Evolutionary conservation across 1,140 invertebrate species (phyloP).

Genomic region (Lethocerus indicus): DNA sequence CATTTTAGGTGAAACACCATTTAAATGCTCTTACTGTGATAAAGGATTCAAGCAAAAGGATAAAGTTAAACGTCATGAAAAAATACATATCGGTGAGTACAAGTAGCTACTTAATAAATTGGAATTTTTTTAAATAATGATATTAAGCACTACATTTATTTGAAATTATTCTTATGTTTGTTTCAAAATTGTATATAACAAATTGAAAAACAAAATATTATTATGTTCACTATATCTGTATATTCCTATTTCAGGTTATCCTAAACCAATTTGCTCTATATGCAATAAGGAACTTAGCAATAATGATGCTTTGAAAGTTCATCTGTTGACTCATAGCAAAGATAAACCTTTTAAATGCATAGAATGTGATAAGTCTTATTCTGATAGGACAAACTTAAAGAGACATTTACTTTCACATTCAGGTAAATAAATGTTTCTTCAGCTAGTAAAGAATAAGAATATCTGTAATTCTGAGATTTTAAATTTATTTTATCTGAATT

Average conservation of each 20-base stretch:
- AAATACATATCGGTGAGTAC: constrained; percentile 3
- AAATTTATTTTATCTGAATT: neutral
- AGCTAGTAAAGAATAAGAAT: neutral
- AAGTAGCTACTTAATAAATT: no score
- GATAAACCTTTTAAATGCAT: constrained; percentile 54
- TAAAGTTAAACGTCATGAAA: constrained; percentile 8
- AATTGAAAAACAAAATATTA: constrained; percentile 45
- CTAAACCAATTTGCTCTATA: no score
- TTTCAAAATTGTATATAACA: neutral
- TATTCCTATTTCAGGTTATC: no score
- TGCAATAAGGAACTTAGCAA: constrained; percentile 71
- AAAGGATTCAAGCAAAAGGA: constrained; percentile 3
- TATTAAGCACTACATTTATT: no score
- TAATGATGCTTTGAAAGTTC: constrained; percentile 60
- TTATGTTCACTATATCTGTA: no score
- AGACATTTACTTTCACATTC: constrained; percentile 3
- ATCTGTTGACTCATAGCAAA: constrained; percentile 53
- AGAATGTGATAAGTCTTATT: constrained; percentile 26
- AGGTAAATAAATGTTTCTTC: neutral
- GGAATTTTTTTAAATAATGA: no score
- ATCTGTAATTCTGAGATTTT: neutral
- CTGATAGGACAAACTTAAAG: neutral
- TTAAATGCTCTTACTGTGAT: constrained; percentile 2
- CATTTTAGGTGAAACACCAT: constrained; percentile 3
- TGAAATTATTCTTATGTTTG: neutral